phyloP scores from a whole-genome alignment of 2,113 vertebrate species.

The Rhegmatorhina hoffmannsi region DNA sequence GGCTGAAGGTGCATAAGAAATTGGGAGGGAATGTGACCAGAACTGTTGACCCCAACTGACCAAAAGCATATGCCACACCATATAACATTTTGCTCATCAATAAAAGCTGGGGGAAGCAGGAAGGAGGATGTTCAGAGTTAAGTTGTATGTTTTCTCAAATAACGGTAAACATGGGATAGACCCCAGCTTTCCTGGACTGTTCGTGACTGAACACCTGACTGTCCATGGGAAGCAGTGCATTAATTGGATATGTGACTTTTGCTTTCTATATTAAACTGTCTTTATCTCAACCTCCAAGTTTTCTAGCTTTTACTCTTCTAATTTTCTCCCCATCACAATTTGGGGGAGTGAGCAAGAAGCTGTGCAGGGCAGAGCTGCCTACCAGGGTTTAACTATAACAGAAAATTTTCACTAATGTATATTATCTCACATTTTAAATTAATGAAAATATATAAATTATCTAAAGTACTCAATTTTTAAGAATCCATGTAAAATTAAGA shows the following conservation, averaged over 20 bases:
- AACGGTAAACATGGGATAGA: rapidly evolving
- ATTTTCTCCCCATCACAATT: not conserved
- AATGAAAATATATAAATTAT: not conserved
- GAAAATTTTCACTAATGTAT: not conserved
- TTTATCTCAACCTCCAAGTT: not conserved
- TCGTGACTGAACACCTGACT: not conserved
- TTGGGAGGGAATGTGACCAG: rapidly evolving
- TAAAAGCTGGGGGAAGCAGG: not conserved
- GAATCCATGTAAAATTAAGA: not conserved
- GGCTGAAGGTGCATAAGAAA: not conserved
- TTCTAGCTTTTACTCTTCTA: not conserved
- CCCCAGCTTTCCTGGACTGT: not conserved
- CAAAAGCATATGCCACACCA: not conserved
- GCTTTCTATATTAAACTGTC: not conserved
- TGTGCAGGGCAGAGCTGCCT: not conserved
- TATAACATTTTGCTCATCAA: not conserved
- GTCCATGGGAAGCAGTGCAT: not conserved
- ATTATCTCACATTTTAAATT: not conserved
- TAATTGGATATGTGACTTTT: not conserved
- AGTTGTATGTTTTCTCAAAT: not conserved
- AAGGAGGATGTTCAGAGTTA: not conserved
- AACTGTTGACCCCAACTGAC: not conserved
- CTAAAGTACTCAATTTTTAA: not conserved
- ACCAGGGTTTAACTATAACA: not conserved
- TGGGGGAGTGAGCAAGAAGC: rapidly evolving